Base-by-base conservation (phyloP, 1,140 invertebrate species). In the Drosophila azteca region DNA sequence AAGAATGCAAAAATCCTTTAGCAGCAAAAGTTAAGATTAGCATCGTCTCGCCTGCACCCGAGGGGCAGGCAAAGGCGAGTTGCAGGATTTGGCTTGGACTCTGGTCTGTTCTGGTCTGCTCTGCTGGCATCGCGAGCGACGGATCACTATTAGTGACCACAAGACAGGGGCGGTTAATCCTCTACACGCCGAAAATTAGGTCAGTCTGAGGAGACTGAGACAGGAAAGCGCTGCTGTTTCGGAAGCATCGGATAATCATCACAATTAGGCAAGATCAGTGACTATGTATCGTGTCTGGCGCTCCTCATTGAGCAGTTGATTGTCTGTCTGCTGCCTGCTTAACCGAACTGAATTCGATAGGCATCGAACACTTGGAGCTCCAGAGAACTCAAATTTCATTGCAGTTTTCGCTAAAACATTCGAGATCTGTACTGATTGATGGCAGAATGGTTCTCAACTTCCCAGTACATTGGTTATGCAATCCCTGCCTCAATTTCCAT, bases 21-120 rank as follows among this genome's bases (percentile, higher is more conserved):
- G 69, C 69, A 79, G 78, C 75, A 70, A 88, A 88, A 88, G 83
- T 88, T 88, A 88, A 83, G 83, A 88, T 88, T 83, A 77, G 15
- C 67, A 88, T 88, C 83, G 83, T 88, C 83, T 83, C 45, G 83
- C 50, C 74, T 20, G 35, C 4, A 11, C 4, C 35, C 35, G 3
- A 63, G 11, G n/a, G 29, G n/a, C 44, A 50, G 43, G 35, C 22
- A 44, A 31, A 44, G 48, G 58, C 29, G 55, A 7, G 11, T 13
- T 2, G 48, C 39, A 52, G 46, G 51, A 50, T 17, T 35, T 58
- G 24, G 39, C 17, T 41, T 35, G 31, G 31, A 35, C 9, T 35
- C 31, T 35, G 8, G 11, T 39, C 49, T n/a, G 50, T 7, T 29
- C 26, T 29, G 24, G 9, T 3, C 24, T 15, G 49, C 17, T 31